phyloP scores from a whole-genome alignment of 2,888 invertebrate genomes.

The Strigamia transsilvanica region DNA sequence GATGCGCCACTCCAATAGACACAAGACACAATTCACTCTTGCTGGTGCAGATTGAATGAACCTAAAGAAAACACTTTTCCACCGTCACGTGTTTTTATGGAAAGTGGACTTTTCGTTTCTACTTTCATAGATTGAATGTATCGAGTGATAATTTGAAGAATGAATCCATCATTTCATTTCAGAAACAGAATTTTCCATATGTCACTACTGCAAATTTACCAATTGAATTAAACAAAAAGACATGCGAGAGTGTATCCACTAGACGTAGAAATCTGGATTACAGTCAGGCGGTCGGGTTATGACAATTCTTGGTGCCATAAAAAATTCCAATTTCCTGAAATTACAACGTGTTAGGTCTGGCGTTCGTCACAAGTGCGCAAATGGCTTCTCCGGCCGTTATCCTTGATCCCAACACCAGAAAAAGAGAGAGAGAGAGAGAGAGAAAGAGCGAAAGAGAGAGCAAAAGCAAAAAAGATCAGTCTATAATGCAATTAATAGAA shows the following conservation, averaged over 20 bases:
- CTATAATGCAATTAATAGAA: slow-evolving; percentile 42
- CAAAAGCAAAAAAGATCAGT: slow-evolving; percentile 3
- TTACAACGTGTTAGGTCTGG: slow-evolving; percentile 44
- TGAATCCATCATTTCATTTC: no score
- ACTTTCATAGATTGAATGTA: no score
- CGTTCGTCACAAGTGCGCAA: slow-evolving; percentile 44
- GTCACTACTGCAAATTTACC: not conserved
- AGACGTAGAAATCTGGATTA: slow-evolving; percentile 17
- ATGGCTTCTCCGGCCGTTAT: slow-evolving; percentile 31
- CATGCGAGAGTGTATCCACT: not conserved
- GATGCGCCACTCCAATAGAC: no score
- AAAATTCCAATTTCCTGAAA: slow-evolving; percentile 44
- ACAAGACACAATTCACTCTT: no score
- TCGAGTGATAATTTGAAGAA: no score
- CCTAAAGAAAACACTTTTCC: no score
- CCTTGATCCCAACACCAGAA: slow-evolving; percentile 34
- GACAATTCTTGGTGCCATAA: slow-evolving; percentile 38
- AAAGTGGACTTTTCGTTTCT: no score
- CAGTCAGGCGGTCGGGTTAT: slow-evolving; percentile 33
- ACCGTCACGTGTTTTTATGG: no score
- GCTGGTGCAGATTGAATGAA: no score
- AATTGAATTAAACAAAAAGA: not conserved
- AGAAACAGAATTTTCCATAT: no score
- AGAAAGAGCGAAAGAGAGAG: not conserved
- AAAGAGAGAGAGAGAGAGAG: not conserved